Conservation (phyloP, 2,797 vertebrate species). For the Rhynchotus rufescens region DNA sequence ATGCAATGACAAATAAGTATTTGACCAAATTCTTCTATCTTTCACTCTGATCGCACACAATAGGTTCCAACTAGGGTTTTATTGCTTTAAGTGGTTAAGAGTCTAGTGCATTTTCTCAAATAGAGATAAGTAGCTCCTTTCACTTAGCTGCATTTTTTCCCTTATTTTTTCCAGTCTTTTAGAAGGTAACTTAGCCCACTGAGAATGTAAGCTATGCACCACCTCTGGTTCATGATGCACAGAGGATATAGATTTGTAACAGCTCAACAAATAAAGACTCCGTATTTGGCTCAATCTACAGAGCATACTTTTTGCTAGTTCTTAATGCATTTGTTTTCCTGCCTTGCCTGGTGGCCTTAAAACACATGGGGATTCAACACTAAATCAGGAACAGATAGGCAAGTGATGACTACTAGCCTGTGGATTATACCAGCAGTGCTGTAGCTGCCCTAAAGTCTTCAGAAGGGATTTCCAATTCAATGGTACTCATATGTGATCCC, state of each 20-base stretch:
- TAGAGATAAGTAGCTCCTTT: neutral
- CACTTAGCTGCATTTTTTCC: neutral
- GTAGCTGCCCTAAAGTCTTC: neutral
- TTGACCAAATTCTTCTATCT: neutral
- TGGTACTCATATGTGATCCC: neutral
- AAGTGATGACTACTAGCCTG: neutral
- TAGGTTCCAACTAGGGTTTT: neutral
- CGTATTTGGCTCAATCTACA: neutral
- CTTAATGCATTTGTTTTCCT: neutral
- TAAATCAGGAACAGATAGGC: neutral
- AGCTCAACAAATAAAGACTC: neutral
- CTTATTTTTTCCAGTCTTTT: neutral
- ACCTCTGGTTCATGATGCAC: neutral
- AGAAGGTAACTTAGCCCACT: neutral
- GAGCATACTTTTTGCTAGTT: neutral
- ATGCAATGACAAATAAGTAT: neutral
- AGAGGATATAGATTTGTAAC: neutral
- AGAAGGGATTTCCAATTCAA: slow-evolving; percentile 23
- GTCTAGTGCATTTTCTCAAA: neutral
- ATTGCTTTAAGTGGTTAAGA: neutral
- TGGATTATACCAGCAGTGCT: slow-evolving; percentile 3
- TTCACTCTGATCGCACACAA: neutral
- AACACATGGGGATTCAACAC: neutral
- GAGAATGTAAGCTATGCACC: neutral
- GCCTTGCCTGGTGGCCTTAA: neutral